Evolutionary conservation across 2,113 vertebrate species (phyloP), one percentile per base, ranked within the genome.

Genomic region (Phaethornis superciliosus): DNA sequence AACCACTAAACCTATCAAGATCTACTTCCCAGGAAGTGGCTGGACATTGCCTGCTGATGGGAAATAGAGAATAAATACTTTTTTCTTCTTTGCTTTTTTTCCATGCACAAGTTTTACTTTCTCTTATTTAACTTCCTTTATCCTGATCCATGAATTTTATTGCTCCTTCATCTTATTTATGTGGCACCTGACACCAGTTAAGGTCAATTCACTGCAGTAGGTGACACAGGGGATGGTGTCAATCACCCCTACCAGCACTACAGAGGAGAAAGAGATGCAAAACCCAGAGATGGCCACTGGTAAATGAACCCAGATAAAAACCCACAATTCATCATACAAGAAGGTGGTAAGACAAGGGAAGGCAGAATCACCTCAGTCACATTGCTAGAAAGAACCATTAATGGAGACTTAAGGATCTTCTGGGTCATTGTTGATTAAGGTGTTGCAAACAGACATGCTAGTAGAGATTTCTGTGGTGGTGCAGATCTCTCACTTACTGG

Each of bases 81-180:
- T 40, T 47, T 47, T 47, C 21, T 22, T 13, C 21, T n/a, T 71
- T 44, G 6, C 13, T 70, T 86, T 56, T 24, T 8, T 91, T 84
- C 7, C 0, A 0, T 35, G 16, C 12, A 37, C 1, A 2, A 8
- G 4, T 18, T 92, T 74, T 51, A 5, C 5, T 65, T 82, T 88
- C 52, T 75, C 79, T 67, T 35, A 35, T 58, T 44, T 78, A 65
- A 58, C 6, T 65, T 7, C 8, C 27, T 52, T 69, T 69, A 47
- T 42, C 30, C 47, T 30, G n/a, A 63, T 12, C 9, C 12, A 49
- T 5, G 11, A 32, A 3, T 11, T 88, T 76, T 49, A 15, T 58
- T 88, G 75, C 55, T 19, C 88, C 1, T 40, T 40, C 40, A 40
- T 40, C 40, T 40, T 40, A 40, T 40, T 40, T 40, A 40, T 12